phyloP scores from a whole-genome alignment of 2,888 invertebrate genomes.

The Trissolcus brochymenae region DNA sequence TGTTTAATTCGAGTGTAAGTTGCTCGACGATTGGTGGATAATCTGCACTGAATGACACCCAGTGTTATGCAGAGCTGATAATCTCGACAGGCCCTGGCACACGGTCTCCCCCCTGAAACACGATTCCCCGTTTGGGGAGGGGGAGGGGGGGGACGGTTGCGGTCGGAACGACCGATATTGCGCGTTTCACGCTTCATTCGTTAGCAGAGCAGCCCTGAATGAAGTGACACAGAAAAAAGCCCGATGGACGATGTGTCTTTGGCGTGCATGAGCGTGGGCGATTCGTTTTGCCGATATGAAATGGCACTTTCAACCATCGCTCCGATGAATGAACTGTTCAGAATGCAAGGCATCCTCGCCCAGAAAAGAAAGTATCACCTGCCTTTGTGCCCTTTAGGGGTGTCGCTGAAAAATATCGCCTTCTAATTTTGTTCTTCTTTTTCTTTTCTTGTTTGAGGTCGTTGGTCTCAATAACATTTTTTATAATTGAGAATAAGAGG shows the following conservation, averaged over 20 bases:
- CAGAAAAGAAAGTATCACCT: slow-evolving; percentile 22
- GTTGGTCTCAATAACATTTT: not conserved
- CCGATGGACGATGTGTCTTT: not conserved
- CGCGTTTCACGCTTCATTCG: slow-evolving; percentile 31
- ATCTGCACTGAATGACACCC: slow-evolving; percentile 40
- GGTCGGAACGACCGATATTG: slow-evolving; percentile 29
- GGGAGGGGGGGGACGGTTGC: slow-evolving; percentile 6
- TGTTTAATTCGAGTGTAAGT: slow-evolving; percentile 48
- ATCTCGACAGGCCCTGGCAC: slow-evolving; percentile 13
- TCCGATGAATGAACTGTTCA: slow-evolving; percentile 5
- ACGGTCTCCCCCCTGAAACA: slow-evolving; percentile 12
- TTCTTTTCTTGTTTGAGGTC: not conserved
- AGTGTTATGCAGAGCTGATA: slow-evolving; percentile 29
- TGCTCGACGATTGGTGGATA: slow-evolving; percentile 25
- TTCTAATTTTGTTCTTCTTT: too few species aligned
- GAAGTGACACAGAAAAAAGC: slow-evolving; percentile 9
- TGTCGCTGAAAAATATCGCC: not conserved
- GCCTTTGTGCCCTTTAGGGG: slow-evolving; percentile 5
- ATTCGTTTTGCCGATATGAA: slow-evolving; percentile 8
- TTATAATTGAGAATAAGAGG: not conserved
- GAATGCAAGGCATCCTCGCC: not conserved
- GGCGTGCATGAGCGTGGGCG: slow-evolving; percentile 21
- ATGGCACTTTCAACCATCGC: slow-evolving; percentile 7
- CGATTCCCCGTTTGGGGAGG: slow-evolving; percentile 4
- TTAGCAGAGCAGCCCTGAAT: slow-evolving; percentile 28